Base-by-base conservation (phyloP, 2,797 vertebrate genomes). In the Notolabrus celidotus region DNA sequence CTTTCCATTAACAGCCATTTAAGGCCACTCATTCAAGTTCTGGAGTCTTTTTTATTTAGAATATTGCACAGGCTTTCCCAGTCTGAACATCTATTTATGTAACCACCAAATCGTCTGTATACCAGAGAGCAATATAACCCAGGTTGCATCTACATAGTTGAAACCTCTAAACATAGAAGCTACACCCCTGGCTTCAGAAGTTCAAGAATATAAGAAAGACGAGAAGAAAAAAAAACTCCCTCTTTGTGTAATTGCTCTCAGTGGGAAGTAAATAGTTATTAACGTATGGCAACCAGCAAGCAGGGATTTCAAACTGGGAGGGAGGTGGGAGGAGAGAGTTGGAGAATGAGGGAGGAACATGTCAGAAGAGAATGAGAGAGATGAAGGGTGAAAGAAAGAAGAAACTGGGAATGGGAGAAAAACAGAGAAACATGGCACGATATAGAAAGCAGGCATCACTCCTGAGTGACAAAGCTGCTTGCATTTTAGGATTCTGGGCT, bases 231-330 rank as follows among this genome's bases (percentile, higher is more conserved):
- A 73, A 79, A 76, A 25, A 71, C 66, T 38, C 43, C 64, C 64
- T 84, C 67, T 85, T 63, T 75, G 82, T 61, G 76, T 92, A 93
- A 95, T 92, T 94, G 89, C 88, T 80, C 89, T 85, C 92, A 91
- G 92, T 89, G 77, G 91, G 92, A 79, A 90, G 90, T 91, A 90
- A 93, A 90, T 86, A 90, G 87, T 90, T 91, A 90, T 93, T 89
- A 90, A 88, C 46, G 83, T 81, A 86, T 80, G 80, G 89, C 84
- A 86, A 86, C 83, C 73, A 76, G 80, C 88, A 86, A 77, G 74
- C 72, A 65, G 78, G 87, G 83, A 86, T 88, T 89, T 88, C 70
- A 84, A 71, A 84, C 62, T 74, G 72, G 58, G 56, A 72, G 71
- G 66, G 70, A 75, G 74, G 52, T 71, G 75, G 80, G 80, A 77